Percentiles rank a stretch among this genome's conserved stretches.
These are phyloP conservation scores for Gobionotothen gibberifrons DNA, from an alignment of 2,797 vertebrate genomes.

Conservation along the genomic window DNA sequence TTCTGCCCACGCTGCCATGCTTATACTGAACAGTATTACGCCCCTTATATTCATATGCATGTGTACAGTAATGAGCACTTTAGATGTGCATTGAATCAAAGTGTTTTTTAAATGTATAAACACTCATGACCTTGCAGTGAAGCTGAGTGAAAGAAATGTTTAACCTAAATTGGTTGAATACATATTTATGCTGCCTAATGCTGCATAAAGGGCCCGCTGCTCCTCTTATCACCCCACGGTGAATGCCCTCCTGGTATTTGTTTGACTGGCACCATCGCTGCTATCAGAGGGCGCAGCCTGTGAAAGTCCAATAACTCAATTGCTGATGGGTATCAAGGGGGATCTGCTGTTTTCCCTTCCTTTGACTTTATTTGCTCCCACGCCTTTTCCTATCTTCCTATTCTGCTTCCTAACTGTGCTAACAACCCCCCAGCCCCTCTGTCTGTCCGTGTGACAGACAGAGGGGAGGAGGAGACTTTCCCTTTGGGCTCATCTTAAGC, in stretches of 20 bases:
- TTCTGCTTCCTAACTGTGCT: slow-evolving; percentile 51
- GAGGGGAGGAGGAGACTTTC: slow-evolving; percentile 8
- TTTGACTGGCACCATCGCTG: slow-evolving; percentile 58
- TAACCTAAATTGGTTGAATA: slow-evolving; percentile 14
- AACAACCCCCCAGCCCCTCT: slow-evolving; percentile 42
- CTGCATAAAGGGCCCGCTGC: slow-evolving; percentile 72
- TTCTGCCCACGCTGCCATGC: slow-evolving; percentile 56
- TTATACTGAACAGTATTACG: slow-evolving; percentile 32
- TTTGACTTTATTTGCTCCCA: slow-evolving; percentile 68
- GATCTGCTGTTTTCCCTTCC: slow-evolving; percentile 50
- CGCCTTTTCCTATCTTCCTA: slow-evolving; percentile 53
- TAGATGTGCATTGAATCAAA: slow-evolving; percentile 35
- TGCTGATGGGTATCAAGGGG: slow-evolving; percentile 70
- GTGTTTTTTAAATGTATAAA: slow-evolving; percentile 15
- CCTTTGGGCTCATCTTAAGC: slow-evolving; percentile 16
- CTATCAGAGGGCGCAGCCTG: slow-evolving; percentile 57
- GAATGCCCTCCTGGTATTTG: slow-evolving; percentile 53
- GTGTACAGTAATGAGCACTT: slow-evolving; percentile 45
- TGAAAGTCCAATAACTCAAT: slow-evolving; percentile 67
- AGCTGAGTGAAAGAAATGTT: slow-evolving; percentile 20
- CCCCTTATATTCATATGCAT: slow-evolving; percentile 52
- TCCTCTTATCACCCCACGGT: slow-evolving; percentile 40
- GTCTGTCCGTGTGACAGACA: slow-evolving; percentile 33
- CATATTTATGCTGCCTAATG: slow-evolving; percentile 59
- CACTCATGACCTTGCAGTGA: slow-evolving; percentile 31